Evolutionary conservation across 2,888 invertebrate genomes (phyloP).

Genomic region (Gnatocerus cornutus): DNA sequence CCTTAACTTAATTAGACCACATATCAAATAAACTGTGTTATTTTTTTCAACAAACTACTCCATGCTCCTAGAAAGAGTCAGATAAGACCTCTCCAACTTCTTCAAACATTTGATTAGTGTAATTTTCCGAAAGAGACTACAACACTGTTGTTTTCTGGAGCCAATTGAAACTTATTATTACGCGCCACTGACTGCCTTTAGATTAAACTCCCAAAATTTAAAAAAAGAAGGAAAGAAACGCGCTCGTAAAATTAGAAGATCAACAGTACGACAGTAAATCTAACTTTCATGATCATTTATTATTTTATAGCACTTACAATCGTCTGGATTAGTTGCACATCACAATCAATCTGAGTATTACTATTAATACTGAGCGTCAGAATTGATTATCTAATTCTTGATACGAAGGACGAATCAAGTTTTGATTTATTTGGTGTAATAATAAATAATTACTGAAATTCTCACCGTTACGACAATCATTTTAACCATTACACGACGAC

Average conservation of each 20-base stretch:
- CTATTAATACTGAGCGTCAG: too few species aligned
- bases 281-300: too few species aligned
- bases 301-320: too few species aligned
- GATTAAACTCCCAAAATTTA: neutral
- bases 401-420: too few species aligned
- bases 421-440: too few species aligned
- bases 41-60: slow-evolving; percentile 25
- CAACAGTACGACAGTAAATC: too few species aligned
- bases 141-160: neutral
- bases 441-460: too few species aligned
- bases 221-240: neutral
- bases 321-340: too few species aligned
- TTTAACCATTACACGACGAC: slow-evolving; percentile 6
- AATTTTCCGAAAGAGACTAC: slow-evolving; percentile 27
- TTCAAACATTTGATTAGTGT: slow-evolving; percentile 32
- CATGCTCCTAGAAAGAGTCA: slow-evolving; percentile 11
- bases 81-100: slow-evolving; percentile 33
- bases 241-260: too few species aligned
- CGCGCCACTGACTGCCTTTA: neutral
- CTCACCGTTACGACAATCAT: slow-evolving; percentile 4
- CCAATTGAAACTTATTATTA: slow-evolving; percentile 3
- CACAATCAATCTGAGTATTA: too few species aligned
- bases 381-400: too few species aligned
- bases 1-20: slow-evolving; percentile 34
- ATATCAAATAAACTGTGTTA: slow-evolving; percentile 29